These are phyloP conservation scores for Rhinoderma darwinii DNA, from an alignment of 2,113 vertebrate species.

Conservation along the genomic window DNA sequence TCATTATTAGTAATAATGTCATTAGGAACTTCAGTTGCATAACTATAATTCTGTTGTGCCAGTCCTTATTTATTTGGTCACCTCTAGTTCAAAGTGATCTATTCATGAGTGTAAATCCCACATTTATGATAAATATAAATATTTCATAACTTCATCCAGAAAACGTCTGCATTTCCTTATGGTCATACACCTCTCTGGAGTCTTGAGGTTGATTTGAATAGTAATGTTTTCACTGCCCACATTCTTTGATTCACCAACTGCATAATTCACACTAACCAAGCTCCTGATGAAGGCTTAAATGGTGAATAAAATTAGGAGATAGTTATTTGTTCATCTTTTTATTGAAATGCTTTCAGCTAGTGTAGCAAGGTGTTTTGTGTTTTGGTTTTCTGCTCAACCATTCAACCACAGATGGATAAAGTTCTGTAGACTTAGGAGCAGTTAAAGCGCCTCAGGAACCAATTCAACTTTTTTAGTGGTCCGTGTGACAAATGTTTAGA, in stretches of 20 bases:
- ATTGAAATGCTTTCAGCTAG: not conserved
- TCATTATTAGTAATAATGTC: too few species aligned
- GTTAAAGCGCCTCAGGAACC: not conserved
- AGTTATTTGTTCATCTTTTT: not conserved
- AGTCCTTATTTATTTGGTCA: too few species aligned
- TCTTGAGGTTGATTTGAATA: not conserved
- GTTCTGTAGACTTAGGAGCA: not conserved
- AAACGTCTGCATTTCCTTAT: not conserved
- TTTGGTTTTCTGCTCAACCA: not conserved
- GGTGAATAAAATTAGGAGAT: not conserved
- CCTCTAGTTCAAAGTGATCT: too few species aligned
- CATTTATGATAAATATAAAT: too few species aligned
- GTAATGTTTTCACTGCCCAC: not conserved
- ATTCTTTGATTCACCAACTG: too few species aligned
- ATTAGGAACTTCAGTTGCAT: too few species aligned
- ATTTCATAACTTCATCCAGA: not conserved
- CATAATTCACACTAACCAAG: too few species aligned
- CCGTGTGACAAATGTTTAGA: not conserved
- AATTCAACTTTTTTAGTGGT: not conserved
- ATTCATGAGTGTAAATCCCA: too few species aligned
- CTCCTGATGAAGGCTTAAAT: not conserved
- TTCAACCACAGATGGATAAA: not conserved
- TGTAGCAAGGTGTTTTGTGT: not conserved
- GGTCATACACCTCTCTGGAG: not conserved
- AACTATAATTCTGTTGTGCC: too few species aligned